A percentile compares a stretch with the other conserved stretches of the same genome.
These are phyloP conservation scores for Popillia japonica DNA, from an alignment of 1,140 invertebrate genomes.

Conservation along the genomic window DNA sequence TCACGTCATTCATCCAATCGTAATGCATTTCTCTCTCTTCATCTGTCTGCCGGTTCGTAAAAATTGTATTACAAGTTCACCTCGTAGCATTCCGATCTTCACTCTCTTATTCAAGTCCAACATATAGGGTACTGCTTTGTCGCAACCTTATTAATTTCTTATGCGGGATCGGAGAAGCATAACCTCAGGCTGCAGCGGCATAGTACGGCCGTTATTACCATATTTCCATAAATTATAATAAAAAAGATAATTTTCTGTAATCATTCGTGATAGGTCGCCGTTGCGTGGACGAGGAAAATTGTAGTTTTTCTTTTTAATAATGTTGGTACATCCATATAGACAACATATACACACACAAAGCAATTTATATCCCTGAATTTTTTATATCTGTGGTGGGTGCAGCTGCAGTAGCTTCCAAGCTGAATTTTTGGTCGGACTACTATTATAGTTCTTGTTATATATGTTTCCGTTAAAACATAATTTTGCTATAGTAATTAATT, in stretches of 20 bases:
- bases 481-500: no score
- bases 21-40: constrained; percentile 32
- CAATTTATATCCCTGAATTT: background rate
- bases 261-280: constrained; percentile 39
- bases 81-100: constrained; percentile 41
- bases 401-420: no score
- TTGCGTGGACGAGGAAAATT: constrained; percentile 37
- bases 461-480: no score
- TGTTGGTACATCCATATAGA: background rate
- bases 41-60: constrained; percentile 40
- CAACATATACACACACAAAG: background rate
- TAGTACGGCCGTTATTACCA: constrained; percentile 42
- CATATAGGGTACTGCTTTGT: constrained; percentile 34
- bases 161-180: constrained; percentile 37
- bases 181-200: constrained; percentile 24
- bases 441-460: no score
- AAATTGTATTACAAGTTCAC: constrained; percentile 41
- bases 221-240: constrained; percentile 52
- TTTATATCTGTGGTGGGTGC: no score
- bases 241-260: constrained; percentile 42
- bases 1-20: constrained; percentile 47
- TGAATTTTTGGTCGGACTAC: no score
- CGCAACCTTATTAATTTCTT: constrained; percentile 42
- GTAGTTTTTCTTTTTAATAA: constrained; percentile 2
- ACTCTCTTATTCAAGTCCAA: constrained; percentile 10